These are phyloP conservation scores for Hucho hucho DNA, from an alignment of 2,113 vertebrate species.

Conservation along the genomic window DNA sequence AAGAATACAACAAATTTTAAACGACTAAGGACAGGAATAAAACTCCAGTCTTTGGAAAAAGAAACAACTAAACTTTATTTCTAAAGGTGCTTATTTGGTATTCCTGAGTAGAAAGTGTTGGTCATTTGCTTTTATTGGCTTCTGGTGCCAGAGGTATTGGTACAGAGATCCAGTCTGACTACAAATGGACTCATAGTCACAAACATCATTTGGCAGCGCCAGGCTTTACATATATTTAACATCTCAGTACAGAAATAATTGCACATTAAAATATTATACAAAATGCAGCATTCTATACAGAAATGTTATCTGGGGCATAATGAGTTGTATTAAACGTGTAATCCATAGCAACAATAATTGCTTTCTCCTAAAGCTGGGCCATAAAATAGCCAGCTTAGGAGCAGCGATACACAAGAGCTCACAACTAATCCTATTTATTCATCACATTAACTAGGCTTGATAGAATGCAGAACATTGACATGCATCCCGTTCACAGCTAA, in stretches of 20 bases:
- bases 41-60: slow-evolving; percentile 19
- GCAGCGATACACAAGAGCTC: background rate
- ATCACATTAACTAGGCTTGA: background rate
- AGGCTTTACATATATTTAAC: no score
- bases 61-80: slow-evolving; percentile 38
- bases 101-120: slow-evolving; percentile 51
- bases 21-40: no score
- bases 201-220: background rate
- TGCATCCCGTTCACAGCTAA: background rate
- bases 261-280: background rate
- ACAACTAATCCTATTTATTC: slow-evolving; percentile 10
- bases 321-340: background rate
- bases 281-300: background rate
- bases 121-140: slow-evolving; percentile 48
- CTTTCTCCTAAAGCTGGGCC: background rate
- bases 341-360: background rate
- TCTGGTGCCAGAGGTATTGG: slow-evolving; percentile 17
- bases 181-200: slow-evolving; percentile 22
- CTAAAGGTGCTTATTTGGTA: slow-evolving; percentile 50
- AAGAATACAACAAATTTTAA: slow-evolving; percentile 24
- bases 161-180: slow-evolving; percentile 10
- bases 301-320: background rate
- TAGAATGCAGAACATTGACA: background rate
- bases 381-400: background rate
- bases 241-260: no score